Evolutionary conservation across 2,797 vertebrate species (phyloP), one percentile per base, ranked within the genome.

Genomic region (Gymnopithys bicolor): DNA sequence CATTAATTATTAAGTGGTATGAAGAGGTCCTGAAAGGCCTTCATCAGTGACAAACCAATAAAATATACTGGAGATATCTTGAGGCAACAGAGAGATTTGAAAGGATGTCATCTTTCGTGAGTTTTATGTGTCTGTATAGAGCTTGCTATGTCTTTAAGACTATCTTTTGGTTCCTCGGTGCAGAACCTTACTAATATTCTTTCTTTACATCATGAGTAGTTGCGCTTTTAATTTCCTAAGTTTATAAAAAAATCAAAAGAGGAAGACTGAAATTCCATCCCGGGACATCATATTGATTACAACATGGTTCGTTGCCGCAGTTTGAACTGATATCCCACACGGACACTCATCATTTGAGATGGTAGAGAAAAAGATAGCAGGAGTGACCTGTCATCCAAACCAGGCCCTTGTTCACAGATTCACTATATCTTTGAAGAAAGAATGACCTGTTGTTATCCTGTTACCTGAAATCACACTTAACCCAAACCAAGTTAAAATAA

Each of bases 211-310:
- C 1, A 4, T 5, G 9, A 21, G 41, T 43, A 33, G 41, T 22
- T 43, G 56, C 84, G 87, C 37, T 82, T 88, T 90, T 84, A n/a
- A 89, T 84, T 85, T 88, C 55, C 53, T 32, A 82, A 82, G 91
- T 94, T 93, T 91, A 94, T 91, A 82, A 94, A 94, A 94, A 88
- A 95, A 74, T 93, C 93, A 95, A 87, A 96, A 89, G 90, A 78
- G 9, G 16, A 90, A 86, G 90, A 79, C 88, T 96, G 93, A 95
- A 96, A 95, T 96, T 96, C 90, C 94, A 96, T 71, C 95, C 88
- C 33, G 43, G 56, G 63, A 59, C 84, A 74, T 93, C 94, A 84
- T 95, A 93, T 92, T 96, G 94, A 94, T 96, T 96, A 95, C 96
- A 91, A 45, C 62, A 32, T 71, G 76, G 73, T 87, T 94, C 5